These are phyloP conservation scores for cat (Felis catus) DNA, from an alignment of 2,113 vertebrate genomes.

Conservation along the genomic window DNA sequence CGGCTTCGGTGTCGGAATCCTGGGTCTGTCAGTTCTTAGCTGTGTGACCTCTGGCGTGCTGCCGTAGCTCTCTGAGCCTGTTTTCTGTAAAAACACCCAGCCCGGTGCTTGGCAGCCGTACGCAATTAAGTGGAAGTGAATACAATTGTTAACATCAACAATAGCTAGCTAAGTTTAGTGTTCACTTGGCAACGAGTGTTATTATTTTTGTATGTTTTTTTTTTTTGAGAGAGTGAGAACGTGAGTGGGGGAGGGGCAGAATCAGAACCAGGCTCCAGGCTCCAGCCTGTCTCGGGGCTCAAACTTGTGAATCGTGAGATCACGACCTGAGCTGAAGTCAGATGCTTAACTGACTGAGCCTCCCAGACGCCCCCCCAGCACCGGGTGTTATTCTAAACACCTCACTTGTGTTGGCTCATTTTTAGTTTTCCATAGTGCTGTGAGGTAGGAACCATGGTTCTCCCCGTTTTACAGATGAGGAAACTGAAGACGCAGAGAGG, in stretches of 20 bases:
- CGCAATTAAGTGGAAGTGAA: background rate
- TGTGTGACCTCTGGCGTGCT: background rate
- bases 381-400: background rate
- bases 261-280: too few relatives aligned
- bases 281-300: too few relatives aligned
- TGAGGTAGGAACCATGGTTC: background rate
- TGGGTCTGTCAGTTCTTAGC: background rate
- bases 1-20: background rate
- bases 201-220: too few relatives aligned
- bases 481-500: background rate
- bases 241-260: too few relatives aligned
- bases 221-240: too few relatives aligned
- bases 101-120: background rate
- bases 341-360: too few relatives aligned
- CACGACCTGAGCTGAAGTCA: too few relatives aligned
- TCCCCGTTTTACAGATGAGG: background rate
- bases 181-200: background rate
- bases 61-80: background rate
- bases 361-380: too few relatives aligned
- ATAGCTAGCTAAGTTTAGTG: background rate
- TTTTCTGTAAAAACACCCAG: background rate
- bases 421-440: background rate
- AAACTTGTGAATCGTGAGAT: too few relatives aligned
- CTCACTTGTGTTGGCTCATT: background rate
- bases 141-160: background rate